These are phyloP conservation scores for Micrasema longulum DNA, from an alignment of 1,140 invertebrate genomes.

Conservation along the genomic window DNA sequence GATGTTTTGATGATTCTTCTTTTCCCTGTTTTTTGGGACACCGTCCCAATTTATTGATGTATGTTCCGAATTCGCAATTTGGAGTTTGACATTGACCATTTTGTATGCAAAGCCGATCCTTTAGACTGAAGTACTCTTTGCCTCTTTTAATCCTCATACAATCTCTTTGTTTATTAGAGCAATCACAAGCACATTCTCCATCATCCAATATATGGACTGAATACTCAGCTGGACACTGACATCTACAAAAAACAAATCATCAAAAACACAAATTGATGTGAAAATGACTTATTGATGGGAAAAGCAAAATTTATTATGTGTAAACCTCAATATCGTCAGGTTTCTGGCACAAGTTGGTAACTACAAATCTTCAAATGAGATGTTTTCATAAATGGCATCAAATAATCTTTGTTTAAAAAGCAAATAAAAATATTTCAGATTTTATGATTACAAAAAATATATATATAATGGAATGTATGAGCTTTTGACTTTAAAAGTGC, in stretches of 20 bases:
- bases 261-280: too few species aligned
- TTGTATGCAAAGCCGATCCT: conserved; percentile 77
- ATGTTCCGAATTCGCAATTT: conserved; percentile 77
- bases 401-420: too few species aligned
- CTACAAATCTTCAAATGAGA: too few species aligned
- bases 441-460: too few species aligned
- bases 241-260: conserved; percentile 72
- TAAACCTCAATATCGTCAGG: too few species aligned
- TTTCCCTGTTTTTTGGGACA: conserved; percentile 69
- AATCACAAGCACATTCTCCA: conserved; percentile 77
- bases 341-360: too few species aligned
- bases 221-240: conserved; percentile 79
- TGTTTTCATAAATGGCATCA: too few species aligned
- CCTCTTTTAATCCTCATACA: conserved; percentile 77
- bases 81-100: conserved; percentile 74
- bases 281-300: too few species aligned
- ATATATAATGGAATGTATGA: too few species aligned
- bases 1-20: conserved; percentile 40
- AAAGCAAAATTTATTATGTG: too few species aligned
- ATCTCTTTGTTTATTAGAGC: conserved; percentile 73
- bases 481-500: too few species aligned
- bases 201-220: conserved; percentile 69
- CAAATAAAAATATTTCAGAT: too few species aligned
- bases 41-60: conserved; percentile 71
- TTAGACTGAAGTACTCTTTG: conserved; percentile 75